phyloP scores from a whole-genome alignment of 1,140 invertebrate genomes.

The Dolichoris vasculosae region DNA sequence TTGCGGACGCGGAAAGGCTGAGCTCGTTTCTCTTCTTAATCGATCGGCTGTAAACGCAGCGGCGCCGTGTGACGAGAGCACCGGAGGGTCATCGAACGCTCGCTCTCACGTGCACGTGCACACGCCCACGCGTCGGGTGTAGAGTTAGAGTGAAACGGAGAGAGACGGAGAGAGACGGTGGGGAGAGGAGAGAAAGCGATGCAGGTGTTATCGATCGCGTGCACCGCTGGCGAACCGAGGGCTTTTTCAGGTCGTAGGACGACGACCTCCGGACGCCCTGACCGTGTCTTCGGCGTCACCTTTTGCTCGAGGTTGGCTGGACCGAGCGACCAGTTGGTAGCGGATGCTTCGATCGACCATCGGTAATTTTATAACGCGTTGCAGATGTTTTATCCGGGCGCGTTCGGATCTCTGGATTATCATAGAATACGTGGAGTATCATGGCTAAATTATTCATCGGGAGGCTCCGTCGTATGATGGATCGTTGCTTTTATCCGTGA shows the following conservation, averaged over 20 bases:
- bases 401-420: too few species aligned
- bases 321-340: too few species aligned
- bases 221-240: background rate
- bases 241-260: conserved; percentile 38
- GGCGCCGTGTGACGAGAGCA: background rate
- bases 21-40: conserved; percentile 25
- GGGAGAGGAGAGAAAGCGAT: background rate
- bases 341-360: background rate
- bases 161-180: background rate
- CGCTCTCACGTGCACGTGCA: background rate
- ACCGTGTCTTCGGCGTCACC: too few species aligned
- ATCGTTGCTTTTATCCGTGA: background rate
- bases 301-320: too few species aligned
- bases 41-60: conserved; percentile 37
- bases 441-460: background rate
- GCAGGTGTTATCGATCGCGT: conserved; percentile 49
- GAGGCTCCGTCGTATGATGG: background rate
- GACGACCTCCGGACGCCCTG: conserved; percentile 20
- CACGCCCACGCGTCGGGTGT: background rate
- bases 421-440: too few species aligned
- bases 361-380: too few species aligned
- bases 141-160: too few species aligned
- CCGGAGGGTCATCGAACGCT: conserved; percentile 34
- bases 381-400: too few species aligned
- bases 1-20: background rate